Evolutionary conservation across 2,888 invertebrate species (phyloP), one percentile per base, ranked within the genome.

Genomic region (Gastracanthus pulcherrimus): DNA sequence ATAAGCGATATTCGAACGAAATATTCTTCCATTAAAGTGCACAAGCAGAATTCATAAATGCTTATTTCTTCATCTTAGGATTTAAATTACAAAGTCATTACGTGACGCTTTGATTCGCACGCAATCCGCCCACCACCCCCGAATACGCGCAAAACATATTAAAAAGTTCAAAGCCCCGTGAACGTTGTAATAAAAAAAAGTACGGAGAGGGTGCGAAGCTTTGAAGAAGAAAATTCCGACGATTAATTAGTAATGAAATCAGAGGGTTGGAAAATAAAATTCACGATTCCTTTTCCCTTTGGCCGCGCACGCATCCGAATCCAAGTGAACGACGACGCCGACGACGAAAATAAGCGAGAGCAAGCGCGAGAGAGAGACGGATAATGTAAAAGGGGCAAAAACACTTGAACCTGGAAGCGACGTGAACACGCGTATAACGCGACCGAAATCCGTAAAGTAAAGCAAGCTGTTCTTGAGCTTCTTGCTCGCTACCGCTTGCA

Each of bases 231-330:
- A 72, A 82, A 72, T 80, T 72, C 67, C 72, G 23, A n/a, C 60
- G 72, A 80, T 71, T 76, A 82, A 82, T 82, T 80, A 80, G 58
- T 72, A 69, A 80, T 82, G 48, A 80, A 82, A 72, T 82, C 69
- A 74, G 60, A 69, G 62, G 60, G 13, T 26, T 13, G 75, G 67
- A 72, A 80, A 80, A 76, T 72, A 74, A 77, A 72, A 69, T 77
- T 74, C 36, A 16, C 67, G 34, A 51, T 55, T 77, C n/a, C 36
- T 23, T 76, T 66, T 67, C 29, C 23, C 60, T 51, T 60, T 41
- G 41, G 29, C n/a, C 7, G 60, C 31, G 13, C 70, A 34, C 45
- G 60, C 70, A 48, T 64, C 58, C 29, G 36, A 70, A 69, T 62
- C 69, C 58, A 62, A 51, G 69, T 7, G 31, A 41, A 5, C 29